phyloP scores from a whole-genome alignment of 2,888 invertebrate genomes.

The Tipula confusa region DNA sequence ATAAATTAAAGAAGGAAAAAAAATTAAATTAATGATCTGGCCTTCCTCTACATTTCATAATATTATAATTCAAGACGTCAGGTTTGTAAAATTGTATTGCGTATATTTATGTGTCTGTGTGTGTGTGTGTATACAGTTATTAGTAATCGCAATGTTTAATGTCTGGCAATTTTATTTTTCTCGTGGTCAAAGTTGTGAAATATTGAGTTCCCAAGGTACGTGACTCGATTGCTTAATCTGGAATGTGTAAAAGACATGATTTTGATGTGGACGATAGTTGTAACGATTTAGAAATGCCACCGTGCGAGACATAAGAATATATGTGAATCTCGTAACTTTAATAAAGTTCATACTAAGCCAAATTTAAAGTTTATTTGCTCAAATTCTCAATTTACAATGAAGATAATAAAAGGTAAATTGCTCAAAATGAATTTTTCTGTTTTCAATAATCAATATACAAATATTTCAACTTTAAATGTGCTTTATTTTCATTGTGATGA shows the following conservation, averaged over 20 bases:
- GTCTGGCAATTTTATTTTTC: neutral
- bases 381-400: too few species aligned
- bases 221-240: neutral
- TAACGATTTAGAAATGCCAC: too few species aligned
- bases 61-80: neutral
- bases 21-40: conserved; percentile 32
- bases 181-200: conserved; percentile 1
- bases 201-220: neutral
- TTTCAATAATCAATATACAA: too few species aligned
- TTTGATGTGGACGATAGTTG: neutral
- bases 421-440: too few species aligned
- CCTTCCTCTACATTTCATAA: conserved; percentile 12
- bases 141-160: neutral
- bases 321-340: too few species aligned
- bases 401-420: too few species aligned
- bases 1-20: conserved; percentile 50
- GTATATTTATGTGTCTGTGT: neutral
- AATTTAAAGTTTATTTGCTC: too few species aligned
- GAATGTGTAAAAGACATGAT: neutral
- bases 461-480: too few species aligned
- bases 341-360: too few species aligned
- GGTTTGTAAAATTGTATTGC: neutral
- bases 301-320: too few species aligned
- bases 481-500: too few species aligned
- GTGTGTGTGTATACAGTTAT: neutral